phyloP scores from a whole-genome alignment of 2,888 invertebrate genomes.

The Chironomus tentans region DNA sequence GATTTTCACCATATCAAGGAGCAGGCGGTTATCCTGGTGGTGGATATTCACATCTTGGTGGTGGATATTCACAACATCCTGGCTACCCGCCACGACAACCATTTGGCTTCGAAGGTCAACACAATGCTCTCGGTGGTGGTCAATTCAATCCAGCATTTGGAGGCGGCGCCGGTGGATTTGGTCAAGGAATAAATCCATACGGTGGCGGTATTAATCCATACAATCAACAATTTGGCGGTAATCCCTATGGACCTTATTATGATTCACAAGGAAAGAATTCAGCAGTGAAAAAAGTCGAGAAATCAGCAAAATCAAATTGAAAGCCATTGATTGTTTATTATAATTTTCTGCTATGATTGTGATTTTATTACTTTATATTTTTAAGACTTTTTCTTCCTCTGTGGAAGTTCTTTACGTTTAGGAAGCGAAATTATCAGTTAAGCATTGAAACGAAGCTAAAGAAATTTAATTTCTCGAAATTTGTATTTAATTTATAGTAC shows the following conservation, averaged over 20 bases:
- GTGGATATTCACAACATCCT: not conserved
- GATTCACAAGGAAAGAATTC: conserved; percentile 16
- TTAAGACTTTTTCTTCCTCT: not conserved
- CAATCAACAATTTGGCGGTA: conserved; percentile 1
- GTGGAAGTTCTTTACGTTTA: too few relatives aligned
- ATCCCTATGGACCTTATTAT: not conserved
- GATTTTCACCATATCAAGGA: conserved; percentile 8
- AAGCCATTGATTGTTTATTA: too few relatives aligned
- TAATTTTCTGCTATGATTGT: not conserved
- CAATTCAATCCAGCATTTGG: not conserved
- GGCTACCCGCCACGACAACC: not conserved
- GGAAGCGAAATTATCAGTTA: too few relatives aligned
- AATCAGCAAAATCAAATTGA: conserved; percentile 7
- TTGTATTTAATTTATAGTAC: too few relatives aligned
- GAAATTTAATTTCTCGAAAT: too few relatives aligned
- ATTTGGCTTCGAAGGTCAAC: conserved; percentile 3
- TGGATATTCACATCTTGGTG: not conserved
- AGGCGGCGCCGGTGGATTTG: conserved; percentile 1
- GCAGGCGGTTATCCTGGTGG: conserved; percentile 15
- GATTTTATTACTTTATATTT: not conserved
- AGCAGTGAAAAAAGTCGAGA: conserved; percentile 15
- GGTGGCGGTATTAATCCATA: conserved; percentile 27
- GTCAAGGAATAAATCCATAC: not conserved
- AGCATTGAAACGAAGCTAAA: too few relatives aligned
- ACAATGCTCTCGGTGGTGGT: not conserved